Evolutionary conservation across 2,113 vertebrate genomes (phyloP).

Genomic region (Machaerirhynchus nigripectus): DNA sequence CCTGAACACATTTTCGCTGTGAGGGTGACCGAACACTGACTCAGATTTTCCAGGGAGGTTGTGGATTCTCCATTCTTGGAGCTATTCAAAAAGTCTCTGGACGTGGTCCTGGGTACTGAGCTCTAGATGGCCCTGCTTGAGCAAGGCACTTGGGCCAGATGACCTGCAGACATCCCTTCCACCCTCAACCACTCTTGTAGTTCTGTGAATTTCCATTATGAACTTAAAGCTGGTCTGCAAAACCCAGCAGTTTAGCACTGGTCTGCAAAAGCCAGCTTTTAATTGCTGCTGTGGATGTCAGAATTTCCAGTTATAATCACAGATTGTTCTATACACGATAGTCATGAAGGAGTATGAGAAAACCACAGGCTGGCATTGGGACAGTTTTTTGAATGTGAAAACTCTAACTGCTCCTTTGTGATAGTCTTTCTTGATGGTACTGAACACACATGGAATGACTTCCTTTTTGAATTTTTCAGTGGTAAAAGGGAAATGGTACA

Average conservation of each 20-base stretch:
- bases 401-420: not conserved
- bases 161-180: not conserved
- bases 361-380: not conserved
- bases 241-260: not conserved
- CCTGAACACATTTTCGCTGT: not conserved
- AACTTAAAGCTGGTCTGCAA: not conserved
- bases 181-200: not conserved
- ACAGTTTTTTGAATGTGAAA: not conserved
- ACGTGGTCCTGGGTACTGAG: not conserved
- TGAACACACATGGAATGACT: not conserved
- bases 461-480: not conserved
- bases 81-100: not conserved
- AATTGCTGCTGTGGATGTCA: not conserved
- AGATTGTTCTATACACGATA: not conserved
- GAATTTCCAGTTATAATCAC: not conserved
- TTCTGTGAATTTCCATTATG: not conserved
- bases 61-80: not conserved
- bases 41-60: not conserved
- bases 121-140: not conserved
- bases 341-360: not conserved
- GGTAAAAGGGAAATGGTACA: not conserved
- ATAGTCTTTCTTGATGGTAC: not conserved
- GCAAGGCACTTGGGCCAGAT: accelerated
- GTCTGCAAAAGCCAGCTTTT: not conserved
- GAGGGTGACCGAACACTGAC: not conserved